Percentiles rank a stretch among this genome's conserved stretches.
phyloP scores from a whole-genome alignment of 2,113 vertebrate genomes.

The Phrynocephalus versicolor region DNA sequence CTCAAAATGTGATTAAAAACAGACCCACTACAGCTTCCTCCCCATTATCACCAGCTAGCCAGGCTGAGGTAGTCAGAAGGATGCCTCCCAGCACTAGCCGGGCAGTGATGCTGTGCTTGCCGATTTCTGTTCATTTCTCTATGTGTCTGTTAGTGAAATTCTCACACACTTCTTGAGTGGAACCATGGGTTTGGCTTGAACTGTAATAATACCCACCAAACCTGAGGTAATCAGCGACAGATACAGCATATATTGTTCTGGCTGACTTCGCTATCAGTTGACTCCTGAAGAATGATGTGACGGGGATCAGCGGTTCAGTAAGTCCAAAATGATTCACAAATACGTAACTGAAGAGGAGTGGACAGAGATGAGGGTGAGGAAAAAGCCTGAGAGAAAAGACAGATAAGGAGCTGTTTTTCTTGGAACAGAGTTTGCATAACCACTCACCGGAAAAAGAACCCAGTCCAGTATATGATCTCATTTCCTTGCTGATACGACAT shows the following conservation, averaged over 20 bases:
- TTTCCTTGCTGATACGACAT: conserved; percentile 54
- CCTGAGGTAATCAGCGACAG: not conserved
- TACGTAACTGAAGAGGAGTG: not conserved
- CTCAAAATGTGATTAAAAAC: too few relatives aligned
- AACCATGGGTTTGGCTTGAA: not conserved
- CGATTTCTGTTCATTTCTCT: too few relatives aligned
- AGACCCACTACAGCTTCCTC: too few relatives aligned
- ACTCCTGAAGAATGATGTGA: not conserved
- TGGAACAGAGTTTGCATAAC: conserved; percentile 35
- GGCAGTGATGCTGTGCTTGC: too few relatives aligned
- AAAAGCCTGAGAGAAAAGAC: not conserved
- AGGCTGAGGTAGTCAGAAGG: too few relatives aligned
- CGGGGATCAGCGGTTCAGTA: not conserved
- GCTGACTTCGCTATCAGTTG: not conserved
- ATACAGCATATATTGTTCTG: not conserved
- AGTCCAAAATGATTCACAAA: not conserved
- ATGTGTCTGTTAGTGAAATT: not conserved
- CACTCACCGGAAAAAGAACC: conserved; percentile 56
- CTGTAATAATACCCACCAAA: not conserved
- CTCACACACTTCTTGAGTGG: not conserved
- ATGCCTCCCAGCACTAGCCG: too few relatives aligned
- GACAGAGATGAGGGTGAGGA: conserved; percentile 1
- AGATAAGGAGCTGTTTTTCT: conserved; percentile 18
- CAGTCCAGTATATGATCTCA: conserved; percentile 44
- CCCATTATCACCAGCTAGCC: too few relatives aligned